Evolutionary conservation across 2,113 vertebrate species (phyloP), one percentile per base, ranked within the genome.

Genomic region (Hoplias malabaricus): DNA sequence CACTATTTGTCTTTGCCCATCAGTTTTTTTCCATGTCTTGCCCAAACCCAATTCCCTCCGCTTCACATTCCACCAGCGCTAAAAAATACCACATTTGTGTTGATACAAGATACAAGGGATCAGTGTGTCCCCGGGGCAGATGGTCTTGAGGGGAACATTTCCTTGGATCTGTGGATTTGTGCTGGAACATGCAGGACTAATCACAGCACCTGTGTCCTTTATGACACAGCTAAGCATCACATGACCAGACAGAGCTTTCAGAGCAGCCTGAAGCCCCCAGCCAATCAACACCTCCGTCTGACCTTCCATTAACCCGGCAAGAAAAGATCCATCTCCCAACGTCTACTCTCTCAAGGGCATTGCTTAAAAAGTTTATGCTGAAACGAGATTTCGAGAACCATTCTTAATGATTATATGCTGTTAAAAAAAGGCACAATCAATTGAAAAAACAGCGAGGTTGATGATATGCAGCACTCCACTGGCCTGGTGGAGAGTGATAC

Each of bases 191-290:
- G 89, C 90, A 88, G 86, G 89, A 89, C 85, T 85, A 91, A 92
- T 90, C 88, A 85, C 80, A 88, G 87, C 88, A 89, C 87, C 88
- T 93, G 90, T 88, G 90, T 88, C 83, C 84, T 27, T 84, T 89
- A 90, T 85, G 90, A 88, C 89, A 90, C 87, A 87, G 81, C 79
- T 73, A 76, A 27, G 79, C 79, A 85, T 87, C 42, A 89, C 79
- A 69, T 87, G 85, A 86, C 83, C 80, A 79, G 46, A 66, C 71
- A 79, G 43, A 19, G 50, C 71, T 74, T 69, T 73, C n/a, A n/a
- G 25, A 69, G 38, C 66, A 3, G 40, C 68, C 61, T 12, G 13
- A 43, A 43, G 40, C 66, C 75, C 54, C 68, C 27, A 54, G 75
- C 62, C 74, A 75, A 80, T 84, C 80, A 83, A 79, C 74, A 82